Evolutionary conservation across 2,797 vertebrate species (phyloP).

Genomic region (Phylloscopus collybita): DNA sequence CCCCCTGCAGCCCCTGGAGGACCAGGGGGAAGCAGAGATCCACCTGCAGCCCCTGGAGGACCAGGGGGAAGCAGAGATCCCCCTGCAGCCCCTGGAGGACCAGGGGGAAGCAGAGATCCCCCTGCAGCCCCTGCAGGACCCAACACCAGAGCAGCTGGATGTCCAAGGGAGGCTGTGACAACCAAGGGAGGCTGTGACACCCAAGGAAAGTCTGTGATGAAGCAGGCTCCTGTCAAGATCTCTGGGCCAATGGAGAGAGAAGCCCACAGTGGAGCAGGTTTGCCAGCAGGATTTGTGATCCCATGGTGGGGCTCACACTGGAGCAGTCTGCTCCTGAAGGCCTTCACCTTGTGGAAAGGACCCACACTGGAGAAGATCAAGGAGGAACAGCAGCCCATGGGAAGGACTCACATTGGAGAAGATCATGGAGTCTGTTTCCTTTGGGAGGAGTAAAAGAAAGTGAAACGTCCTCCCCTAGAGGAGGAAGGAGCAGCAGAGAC

Average conservation of each 20-base stretch:
- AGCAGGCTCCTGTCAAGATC: not conserved
- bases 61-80: not conserved
- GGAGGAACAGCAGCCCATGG: not conserved
- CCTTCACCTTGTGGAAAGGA: not conserved
- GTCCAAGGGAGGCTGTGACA: too few species aligned
- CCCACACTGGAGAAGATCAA: accelerated
- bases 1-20: not conserved
- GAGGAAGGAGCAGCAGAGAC: not conserved
- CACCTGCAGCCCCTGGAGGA: not conserved
- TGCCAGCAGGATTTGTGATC: not conserved
- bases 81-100: not conserved
- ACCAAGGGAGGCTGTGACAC: too few species aligned
- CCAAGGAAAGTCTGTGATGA: not conserved
- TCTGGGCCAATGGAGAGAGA: not conserved
- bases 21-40: too few species aligned
- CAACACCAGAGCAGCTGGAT: not conserved
- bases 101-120: too few species aligned
- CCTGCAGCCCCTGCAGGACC: not conserved
- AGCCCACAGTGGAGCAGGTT: not conserved
- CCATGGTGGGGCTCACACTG: accelerated
- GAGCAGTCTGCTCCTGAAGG: not conserved
- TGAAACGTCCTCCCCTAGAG: accelerated
- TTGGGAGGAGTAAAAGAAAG: not conserved
- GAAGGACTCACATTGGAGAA: not conserved
- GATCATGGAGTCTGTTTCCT: not conserved